Percentiles rank a stretch among this genome's conserved stretches.
These are phyloP conservation scores for Ficedula albicollis DNA, from an alignment of 2,797 vertebrate species.

Conservation along the genomic window DNA sequence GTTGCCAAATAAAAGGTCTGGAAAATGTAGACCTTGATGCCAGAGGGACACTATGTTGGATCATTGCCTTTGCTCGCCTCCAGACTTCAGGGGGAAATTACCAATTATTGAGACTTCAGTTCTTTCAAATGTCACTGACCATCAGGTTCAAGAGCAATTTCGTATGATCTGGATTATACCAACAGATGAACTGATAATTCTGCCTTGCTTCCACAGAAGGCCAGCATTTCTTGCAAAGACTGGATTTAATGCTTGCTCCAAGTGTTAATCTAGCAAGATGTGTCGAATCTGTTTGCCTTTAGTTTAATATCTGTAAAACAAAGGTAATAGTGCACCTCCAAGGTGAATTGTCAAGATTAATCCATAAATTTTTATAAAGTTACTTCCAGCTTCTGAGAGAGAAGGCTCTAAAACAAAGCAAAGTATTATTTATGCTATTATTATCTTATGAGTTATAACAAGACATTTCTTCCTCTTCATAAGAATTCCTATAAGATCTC, in stretches of 20 bases:
- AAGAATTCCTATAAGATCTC: constrained; percentile 38
- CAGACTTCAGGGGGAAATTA: constrained; percentile 2
- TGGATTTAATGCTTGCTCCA: background rate
- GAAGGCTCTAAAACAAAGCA: constrained; percentile 24
- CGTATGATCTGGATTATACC: background rate
- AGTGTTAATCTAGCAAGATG: background rate
- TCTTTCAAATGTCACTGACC: constrained; percentile 3
- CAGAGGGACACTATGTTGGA: background rate
- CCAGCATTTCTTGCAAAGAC: background rate
- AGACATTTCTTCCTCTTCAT: constrained; percentile 17
- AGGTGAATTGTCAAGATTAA: constrained; percentile 6
- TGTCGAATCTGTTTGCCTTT: background rate
- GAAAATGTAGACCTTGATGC: background rate
- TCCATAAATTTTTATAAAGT: constrained; percentile 43
- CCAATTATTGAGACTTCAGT: background rate
- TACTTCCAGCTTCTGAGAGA: constrained; percentile 16
- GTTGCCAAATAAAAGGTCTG: background rate
- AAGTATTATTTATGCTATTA: constrained; percentile 54
- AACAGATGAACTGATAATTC: background rate
- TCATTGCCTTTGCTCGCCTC: background rate
- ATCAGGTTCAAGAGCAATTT: constrained; percentile 21
- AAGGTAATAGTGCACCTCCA: background rate
- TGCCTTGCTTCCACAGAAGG: background rate
- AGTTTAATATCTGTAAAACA: constrained; percentile 3
- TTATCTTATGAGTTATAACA: constrained; percentile 58